A percentile compares a stretch with the other conserved stretches of the same genome.
Conservation (phyloP, 2,797 vertebrate genomes). For the Microctenopoma lineatum region DNA sequence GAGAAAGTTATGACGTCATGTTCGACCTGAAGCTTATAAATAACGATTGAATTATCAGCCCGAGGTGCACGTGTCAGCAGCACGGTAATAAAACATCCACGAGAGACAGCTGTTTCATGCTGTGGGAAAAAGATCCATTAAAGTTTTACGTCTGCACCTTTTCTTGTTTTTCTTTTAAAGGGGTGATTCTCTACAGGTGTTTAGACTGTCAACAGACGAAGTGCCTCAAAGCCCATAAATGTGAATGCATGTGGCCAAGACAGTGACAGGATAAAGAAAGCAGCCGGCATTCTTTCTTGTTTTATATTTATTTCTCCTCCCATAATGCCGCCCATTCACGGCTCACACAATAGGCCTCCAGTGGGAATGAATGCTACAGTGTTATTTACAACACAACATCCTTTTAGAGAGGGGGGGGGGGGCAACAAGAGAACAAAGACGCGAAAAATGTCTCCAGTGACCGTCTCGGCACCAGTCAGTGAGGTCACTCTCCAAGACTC, state of each 20-base stretch:
- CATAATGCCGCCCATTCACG: conserved; percentile 81
- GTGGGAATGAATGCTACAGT: conserved; percentile 72
- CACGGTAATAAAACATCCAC: neutral
- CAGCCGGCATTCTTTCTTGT: conserved; percentile 64
- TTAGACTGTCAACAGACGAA: conserved; percentile 16
- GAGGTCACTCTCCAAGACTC: conserved; percentile 64
- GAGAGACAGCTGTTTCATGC: neutral
- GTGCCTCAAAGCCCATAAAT: conserved; percentile 15
- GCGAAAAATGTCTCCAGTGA: conserved; percentile 68
- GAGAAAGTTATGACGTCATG: neutral
- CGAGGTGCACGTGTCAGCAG: neutral
- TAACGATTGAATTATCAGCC: neutral
- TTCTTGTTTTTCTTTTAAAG: conserved; percentile 5
- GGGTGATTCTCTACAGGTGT: conserved; percentile 26
- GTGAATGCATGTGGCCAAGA: conserved; percentile 22
- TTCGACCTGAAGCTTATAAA: neutral
- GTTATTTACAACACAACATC: conserved; percentile 79
- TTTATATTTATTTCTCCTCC: conserved; percentile 75
- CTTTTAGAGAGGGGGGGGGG: conserved; percentile 52
- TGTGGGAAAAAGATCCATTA: conserved; percentile 16
- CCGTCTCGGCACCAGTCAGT: conserved; percentile 58
- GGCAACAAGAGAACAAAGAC: conserved; percentile 59
- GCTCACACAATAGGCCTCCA: conserved; percentile 75
- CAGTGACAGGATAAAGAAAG: conserved; percentile 56
- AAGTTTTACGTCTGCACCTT: neutral